A percentile compares a stretch with the other conserved stretches of the same genome.
phyloP scores from a whole-genome alignment of 2,888 invertebrate genomes.

The Stomorhina lunata region DNA sequence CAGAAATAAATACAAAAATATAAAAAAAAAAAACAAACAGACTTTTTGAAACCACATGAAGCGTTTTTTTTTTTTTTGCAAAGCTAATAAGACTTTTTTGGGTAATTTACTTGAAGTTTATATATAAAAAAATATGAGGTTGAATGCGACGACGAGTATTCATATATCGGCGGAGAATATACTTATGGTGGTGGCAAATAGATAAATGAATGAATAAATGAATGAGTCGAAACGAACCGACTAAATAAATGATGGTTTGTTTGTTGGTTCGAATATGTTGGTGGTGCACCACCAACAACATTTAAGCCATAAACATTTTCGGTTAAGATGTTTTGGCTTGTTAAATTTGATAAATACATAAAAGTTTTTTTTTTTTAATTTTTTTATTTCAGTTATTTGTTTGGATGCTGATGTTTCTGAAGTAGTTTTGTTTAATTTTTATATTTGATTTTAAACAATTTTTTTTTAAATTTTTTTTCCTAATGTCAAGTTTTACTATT shows the following conservation, averaged over 20 bases:
- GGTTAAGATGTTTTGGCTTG: constrained; percentile 58
- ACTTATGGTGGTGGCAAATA: constrained; percentile 43
- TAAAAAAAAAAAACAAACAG: neutral
- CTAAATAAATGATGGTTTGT: constrained; percentile 9
- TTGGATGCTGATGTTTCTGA: constrained; percentile 37
- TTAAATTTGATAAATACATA: constrained; percentile 57
- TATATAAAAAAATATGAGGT: too few species aligned
- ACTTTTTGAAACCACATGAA: constrained; percentile 59
- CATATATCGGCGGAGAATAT: neutral
- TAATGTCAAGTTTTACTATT: constrained; percentile 36
- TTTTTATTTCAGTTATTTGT: too few species aligned
- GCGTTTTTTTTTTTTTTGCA: constrained; percentile 30
- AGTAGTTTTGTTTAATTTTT: constrained; percentile 37
- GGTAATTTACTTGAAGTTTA: constrained; percentile 41
- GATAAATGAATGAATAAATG: constrained; percentile 51
- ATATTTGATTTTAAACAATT: too few species aligned
- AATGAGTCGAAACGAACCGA: too few species aligned
- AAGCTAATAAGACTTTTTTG: constrained; percentile 35
- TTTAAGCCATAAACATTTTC: constrained; percentile 47
- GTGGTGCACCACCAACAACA: constrained; percentile 44
- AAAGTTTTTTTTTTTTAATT: too few species aligned
- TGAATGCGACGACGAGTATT: neutral
- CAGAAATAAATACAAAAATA: constrained; percentile 5
- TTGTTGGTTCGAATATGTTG: constrained; percentile 8
- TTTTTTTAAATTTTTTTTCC: too few species aligned